Percentiles rank a stretch among this genome's conserved stretches.
phyloP scores from a whole-genome alignment of 2,113 vertebrate species.

The Hiodon alosoides region DNA sequence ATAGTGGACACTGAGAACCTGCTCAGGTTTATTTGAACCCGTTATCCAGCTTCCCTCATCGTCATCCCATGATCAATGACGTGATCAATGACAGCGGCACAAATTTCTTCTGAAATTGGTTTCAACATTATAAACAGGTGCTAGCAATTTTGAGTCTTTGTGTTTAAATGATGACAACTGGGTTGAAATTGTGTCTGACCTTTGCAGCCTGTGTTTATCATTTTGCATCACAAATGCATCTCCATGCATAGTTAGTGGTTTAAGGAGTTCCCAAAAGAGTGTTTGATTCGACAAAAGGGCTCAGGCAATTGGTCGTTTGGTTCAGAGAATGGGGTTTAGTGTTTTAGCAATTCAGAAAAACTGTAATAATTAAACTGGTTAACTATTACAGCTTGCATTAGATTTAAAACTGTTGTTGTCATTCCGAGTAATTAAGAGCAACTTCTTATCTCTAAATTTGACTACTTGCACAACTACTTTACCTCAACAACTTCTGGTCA shows the following conservation, averaged over 20 bases:
- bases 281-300: too few species aligned
- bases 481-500: too few species aligned
- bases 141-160: conserved; percentile 5
- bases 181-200: conserved; percentile 9
- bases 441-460: too few species aligned
- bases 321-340: too few species aligned
- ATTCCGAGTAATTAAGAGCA: too few species aligned
- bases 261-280: too few species aligned
- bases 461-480: too few species aligned
- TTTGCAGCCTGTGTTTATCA: neutral
- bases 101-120: conserved; percentile 1
- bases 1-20: conserved; percentile 6
- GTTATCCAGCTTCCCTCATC: conserved; percentile 12
- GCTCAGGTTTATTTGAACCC: conserved; percentile 6
- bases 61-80: conserved; percentile 7
- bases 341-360: too few species aligned
- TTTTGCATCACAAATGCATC: conserved; percentile 11
- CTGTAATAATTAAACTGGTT: too few species aligned
- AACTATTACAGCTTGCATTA: too few species aligned
- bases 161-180: neutral
- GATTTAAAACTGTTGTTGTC: too few species aligned
- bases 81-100: neutral
- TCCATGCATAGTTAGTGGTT: neutral
- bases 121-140: conserved; percentile 6
- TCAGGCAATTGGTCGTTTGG: too few species aligned